phyloP scores from a whole-genome alignment of 2,888 invertebrate genomes.

The Scotopteryx bipunctaria region DNA sequence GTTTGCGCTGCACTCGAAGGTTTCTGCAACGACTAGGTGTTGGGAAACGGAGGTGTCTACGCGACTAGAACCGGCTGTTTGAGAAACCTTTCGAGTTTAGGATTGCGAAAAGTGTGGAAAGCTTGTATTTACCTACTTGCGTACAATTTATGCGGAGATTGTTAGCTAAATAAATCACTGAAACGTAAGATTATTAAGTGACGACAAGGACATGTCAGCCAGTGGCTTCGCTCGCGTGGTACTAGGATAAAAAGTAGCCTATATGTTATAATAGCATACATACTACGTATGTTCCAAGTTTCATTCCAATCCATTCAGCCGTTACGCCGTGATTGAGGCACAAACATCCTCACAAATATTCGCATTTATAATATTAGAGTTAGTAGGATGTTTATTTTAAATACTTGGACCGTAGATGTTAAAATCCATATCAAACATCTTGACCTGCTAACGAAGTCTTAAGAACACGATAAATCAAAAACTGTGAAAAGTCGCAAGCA shows the following conservation, averaged over 20 bases:
- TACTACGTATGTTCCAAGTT: too few species aligned
- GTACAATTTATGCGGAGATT: constrained; percentile 50
- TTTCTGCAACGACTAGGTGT: constrained; percentile 76
- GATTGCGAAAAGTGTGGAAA: constrained; percentile 78
- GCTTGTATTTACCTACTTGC: constrained; percentile 52
- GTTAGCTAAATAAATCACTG: constrained; percentile 40
- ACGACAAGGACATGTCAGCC: too few species aligned
- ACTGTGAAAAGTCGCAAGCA: neutral
- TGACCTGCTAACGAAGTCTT: constrained; percentile 23
- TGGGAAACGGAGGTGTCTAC: constrained; percentile 69
- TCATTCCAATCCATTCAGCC: too few species aligned
- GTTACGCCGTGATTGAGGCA: too few species aligned
- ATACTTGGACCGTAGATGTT: constrained; percentile 9
- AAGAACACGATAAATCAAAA: constrained; percentile 9
- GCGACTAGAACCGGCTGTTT: constrained; percentile 73
- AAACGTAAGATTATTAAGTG: constrained; percentile 18
- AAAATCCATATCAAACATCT: constrained; percentile 13
- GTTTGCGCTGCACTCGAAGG: constrained; percentile 76
- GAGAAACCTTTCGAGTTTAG: constrained; percentile 71
- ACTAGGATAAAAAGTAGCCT: too few species aligned
- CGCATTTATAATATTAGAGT: too few species aligned
- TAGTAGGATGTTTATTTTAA: too few species aligned
- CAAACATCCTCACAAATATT: too few species aligned
- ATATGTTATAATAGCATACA: too few species aligned
- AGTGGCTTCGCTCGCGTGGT: too few species aligned